Conservation (phyloP, 2,113 vertebrate genomes). For the Donacobius atricapilla region DNA sequence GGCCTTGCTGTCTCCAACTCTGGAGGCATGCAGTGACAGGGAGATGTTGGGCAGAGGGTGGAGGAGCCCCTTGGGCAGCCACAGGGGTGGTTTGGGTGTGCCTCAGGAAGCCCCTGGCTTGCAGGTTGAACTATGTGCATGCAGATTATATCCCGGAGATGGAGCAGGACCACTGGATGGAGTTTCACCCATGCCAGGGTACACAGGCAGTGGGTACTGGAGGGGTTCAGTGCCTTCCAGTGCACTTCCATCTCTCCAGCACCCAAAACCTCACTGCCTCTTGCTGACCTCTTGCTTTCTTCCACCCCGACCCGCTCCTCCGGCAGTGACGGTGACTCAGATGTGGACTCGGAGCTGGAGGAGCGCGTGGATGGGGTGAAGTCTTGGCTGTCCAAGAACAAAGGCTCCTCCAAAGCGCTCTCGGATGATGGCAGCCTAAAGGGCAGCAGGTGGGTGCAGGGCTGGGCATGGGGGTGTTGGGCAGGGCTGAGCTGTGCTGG, state of each 20-base stretch:
- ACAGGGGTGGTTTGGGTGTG: not conserved
- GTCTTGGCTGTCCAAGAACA: conserved; percentile 91
- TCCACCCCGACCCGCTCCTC: not conserved
- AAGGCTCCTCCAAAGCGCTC: conserved; percentile 83
- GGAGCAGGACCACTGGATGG: not conserved
- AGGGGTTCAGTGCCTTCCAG: not conserved
- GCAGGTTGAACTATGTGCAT: not conserved
- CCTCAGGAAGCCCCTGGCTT: not conserved
- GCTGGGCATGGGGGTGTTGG: rapidly evolving
- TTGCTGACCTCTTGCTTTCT: not conserved
- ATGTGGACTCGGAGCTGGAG: conserved; percentile 90
- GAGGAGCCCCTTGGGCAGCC: not conserved
- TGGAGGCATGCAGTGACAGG: not conserved
- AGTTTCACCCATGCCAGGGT: not conserved
- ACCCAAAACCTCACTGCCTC: not conserved
- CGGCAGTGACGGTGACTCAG: conserved; percentile 87
- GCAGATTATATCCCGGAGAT: not conserved
- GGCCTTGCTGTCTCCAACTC: not conserved
- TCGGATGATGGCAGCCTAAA: conserved; percentile 94
- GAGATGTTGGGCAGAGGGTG: not conserved
- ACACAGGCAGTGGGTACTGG: not conserved
- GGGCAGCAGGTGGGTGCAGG: conserved; percentile 86
- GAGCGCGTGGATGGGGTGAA: conserved; percentile 93
- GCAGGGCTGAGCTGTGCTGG: not conserved
- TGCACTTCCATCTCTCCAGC: not conserved